Conservation (phyloP, 2,888 invertebrate species). For the Acronicta aceris region DNA sequence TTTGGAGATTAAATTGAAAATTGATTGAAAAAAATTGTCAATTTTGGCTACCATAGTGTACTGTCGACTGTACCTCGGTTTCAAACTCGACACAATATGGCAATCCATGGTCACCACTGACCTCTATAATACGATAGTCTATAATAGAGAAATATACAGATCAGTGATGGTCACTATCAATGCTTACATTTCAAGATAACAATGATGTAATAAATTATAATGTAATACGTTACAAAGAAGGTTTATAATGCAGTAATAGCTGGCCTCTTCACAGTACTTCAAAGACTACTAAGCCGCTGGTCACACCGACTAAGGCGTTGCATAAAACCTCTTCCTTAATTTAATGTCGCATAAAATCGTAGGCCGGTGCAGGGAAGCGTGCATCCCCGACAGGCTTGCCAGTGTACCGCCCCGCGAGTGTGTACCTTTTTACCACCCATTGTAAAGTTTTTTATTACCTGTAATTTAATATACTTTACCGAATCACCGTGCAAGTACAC, state of each 20-base stretch:
- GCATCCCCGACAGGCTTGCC: constrained; percentile 64
- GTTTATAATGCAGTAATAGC: constrained; percentile 19
- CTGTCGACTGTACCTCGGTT: too few species aligned
- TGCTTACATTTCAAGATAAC: constrained; percentile 21
- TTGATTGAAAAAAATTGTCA: too few species aligned
- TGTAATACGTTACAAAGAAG: constrained; percentile 21
- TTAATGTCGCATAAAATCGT: constrained; percentile 78
- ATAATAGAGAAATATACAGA: too few species aligned
- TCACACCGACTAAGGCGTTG: constrained; percentile 51
- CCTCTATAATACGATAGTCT: too few species aligned
- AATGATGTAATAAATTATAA: constrained; percentile 7
- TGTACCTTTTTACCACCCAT: constrained; percentile 71
- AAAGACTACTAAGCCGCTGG: constrained; percentile 22
- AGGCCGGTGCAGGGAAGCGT: constrained; percentile 60
- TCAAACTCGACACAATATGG: too few species aligned
- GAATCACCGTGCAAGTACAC: constrained; percentile 70
- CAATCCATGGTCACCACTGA: too few species aligned
- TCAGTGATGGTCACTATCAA: too few species aligned
- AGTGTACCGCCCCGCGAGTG: constrained; percentile 47
- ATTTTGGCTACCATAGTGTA: too few species aligned
- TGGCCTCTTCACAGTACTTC: constrained; percentile 17
- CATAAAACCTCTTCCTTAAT: constrained; percentile 70
- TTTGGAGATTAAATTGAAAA: too few species aligned
- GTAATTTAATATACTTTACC: constrained; percentile 83
- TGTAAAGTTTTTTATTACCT: constrained; percentile 77